These are phyloP conservation scores for Mesopsocus fuscifrons DNA, from an alignment of 2,888 invertebrate genomes.

Conservation along the genomic window DNA sequence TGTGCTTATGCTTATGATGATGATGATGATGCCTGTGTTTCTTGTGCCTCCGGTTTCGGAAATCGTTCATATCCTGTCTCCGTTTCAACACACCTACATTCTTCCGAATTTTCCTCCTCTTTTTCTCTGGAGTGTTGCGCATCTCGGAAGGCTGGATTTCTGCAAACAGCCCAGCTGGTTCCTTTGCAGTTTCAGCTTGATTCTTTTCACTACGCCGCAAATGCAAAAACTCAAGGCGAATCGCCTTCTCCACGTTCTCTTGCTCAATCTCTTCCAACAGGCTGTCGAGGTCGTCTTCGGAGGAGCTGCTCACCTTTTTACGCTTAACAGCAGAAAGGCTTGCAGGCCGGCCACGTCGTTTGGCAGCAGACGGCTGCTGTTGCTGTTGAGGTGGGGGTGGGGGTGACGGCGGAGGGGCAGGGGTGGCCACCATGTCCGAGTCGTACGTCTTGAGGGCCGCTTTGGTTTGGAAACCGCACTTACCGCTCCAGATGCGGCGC, in stretches of 20 bases:
- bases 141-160: not conserved
- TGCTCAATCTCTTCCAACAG: slow-evolving; percentile 6
- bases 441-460: slow-evolving; percentile 7
- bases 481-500: slow-evolving; percentile 5
- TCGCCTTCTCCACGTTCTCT: slow-evolving; percentile 5
- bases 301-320: too few relatives aligned
- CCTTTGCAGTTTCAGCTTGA: not conserved
- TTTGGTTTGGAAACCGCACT: slow-evolving; percentile 6
- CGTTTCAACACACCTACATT: not conserved
- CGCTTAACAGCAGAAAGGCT: slow-evolving; percentile 3
- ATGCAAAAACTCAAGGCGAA: slow-evolving; percentile 6
- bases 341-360: not conserved
- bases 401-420: not conserved
- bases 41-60: slow-evolving; percentile 1
- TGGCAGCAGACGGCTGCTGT: not conserved
- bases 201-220: slow-evolving; percentile 1
- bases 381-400: not conserved
- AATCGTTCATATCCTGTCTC: not conserved
- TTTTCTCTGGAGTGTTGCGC: not conserved
- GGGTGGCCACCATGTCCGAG: not conserved
- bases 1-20: slow-evolving; percentile 5
- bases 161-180: slow-evolving; percentile 4
- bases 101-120: not conserved
- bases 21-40: slow-evolving; percentile 4
- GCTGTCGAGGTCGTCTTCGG: slow-evolving; percentile 5